Evolutionary conservation across 2,888 invertebrate species (phyloP), one percentile per base, ranked within the genome.

Genomic region (Lasius fuliginosus): DNA sequence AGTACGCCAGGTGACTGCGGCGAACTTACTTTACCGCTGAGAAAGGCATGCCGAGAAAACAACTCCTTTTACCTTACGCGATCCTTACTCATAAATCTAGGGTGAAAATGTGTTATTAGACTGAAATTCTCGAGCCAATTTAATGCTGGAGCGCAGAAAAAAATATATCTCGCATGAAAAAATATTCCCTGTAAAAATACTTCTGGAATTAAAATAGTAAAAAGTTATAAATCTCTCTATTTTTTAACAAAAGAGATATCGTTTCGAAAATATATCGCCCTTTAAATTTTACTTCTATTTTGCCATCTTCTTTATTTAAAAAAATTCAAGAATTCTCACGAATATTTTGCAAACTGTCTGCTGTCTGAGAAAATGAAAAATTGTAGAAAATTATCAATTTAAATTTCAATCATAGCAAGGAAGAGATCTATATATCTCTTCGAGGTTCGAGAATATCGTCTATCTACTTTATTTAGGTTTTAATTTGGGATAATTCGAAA

Each of bases 61-160:
- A 46, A 18, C 68, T 58, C 64, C 64, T 83, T 58, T 60, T 42
- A 30, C n/a, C 27, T 62, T 46, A 23, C 49, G 60, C 85, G 67
- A 81, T 46, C 30, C 42, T 58, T 79, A 27, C 68, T 77, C 60
- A 18, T 64, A 27, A 79, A 46, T 11, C 53, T 65, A 74, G 58
- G 65, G 84, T 30, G 75, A 64, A 88, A 86, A 81, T 81, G 85
- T 82, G 86, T 86, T 86, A 82, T 62, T 69, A 83, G 77, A 84
- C 69, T 83, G 83, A 83, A 69, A 87, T 73, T 68, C 56, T 18
- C 49, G 36, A 42, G 40, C 56, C 65, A 83, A 60, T 64, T 84
- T 79, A 42, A 42, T 30, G 9, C 30, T 30, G n/a, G 5, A 36
- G 6, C 42, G 36, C 5, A 11, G 40, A 60, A 23, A 60, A 18